Evolutionary conservation across 2,888 invertebrate species (phyloP).

Genomic region (Nesidiocoris tenuis): DNA sequence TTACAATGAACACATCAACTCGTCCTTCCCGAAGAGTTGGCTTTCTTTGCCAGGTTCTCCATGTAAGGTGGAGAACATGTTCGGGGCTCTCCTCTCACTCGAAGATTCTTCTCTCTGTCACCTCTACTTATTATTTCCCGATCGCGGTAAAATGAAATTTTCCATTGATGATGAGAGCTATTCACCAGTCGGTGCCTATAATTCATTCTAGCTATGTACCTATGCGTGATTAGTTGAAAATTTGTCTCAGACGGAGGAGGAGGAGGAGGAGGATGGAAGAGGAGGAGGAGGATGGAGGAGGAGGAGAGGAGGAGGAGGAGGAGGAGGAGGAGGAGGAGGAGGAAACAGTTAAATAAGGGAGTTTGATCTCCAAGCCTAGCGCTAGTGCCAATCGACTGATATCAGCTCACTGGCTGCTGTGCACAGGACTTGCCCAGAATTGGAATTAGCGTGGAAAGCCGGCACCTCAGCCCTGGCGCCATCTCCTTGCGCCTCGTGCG

Average conservation of each 20-base stretch:
- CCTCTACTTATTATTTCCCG: not conserved
- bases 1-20: constrained; percentile 40
- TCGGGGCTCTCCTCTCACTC: not conserved
- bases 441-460: too few species aligned
- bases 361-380: not conserved
- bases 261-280: not conserved
- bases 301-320: not conserved
- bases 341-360: not conserved
- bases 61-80: not conserved
- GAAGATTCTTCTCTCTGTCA: not conserved
- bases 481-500: too few species aligned
- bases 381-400: too few species aligned
- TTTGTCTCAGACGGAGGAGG: too few species aligned
- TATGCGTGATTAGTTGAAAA: too few species aligned
- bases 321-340: not conserved
- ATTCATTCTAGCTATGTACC: too few species aligned
- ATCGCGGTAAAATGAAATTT: too few species aligned
- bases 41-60: constrained; percentile 10
- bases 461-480: too few species aligned
- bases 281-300: not conserved
- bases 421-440: too few species aligned
- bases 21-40: not conserved
- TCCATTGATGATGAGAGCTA: too few species aligned
- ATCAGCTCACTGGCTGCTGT: too few species aligned
- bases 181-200: too few species aligned